These are phyloP conservation scores for Silurus glanis DNA, from an alignment of 2,113 vertebrate species.

Conservation along the genomic window DNA sequence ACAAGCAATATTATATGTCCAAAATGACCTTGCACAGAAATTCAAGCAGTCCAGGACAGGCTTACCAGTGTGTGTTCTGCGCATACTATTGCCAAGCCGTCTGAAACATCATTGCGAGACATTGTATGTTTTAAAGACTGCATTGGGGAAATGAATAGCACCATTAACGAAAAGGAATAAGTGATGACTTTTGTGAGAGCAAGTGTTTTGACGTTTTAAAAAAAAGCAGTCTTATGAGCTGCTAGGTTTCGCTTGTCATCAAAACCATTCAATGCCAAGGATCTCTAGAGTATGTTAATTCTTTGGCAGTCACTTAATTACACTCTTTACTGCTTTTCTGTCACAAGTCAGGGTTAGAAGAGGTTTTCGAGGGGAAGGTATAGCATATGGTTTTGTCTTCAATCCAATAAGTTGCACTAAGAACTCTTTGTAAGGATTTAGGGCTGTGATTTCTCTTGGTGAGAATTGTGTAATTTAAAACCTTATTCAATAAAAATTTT, in stretches of 20 bases:
- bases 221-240: slow-evolving; percentile 36
- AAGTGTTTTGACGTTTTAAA: slow-evolving; percentile 1
- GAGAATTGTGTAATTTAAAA: not conserved
- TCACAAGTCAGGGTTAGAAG: slow-evolving; percentile 52
- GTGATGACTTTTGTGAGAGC: slow-evolving; percentile 4
- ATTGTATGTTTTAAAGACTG: slow-evolving; percentile 8
- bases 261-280: slow-evolving; percentile 63
- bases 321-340: slow-evolving; percentile 61
- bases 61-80: slow-evolving; percentile 13
- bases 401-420: not conserved
- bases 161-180: slow-evolving; percentile 23
- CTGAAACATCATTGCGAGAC: slow-evolving; percentile 14
- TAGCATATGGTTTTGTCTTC: slow-evolving; percentile 22
- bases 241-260: slow-evolving; percentile 66
- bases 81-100: slow-evolving; percentile 8
- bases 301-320: slow-evolving; percentile 64
- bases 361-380: slow-evolving; percentile 22
- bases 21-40: slow-evolving; percentile 49
- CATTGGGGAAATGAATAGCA: slow-evolving; percentile 16
- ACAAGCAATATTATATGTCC: slow-evolving; percentile 51
- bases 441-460: not conserved
- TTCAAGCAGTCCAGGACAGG: slow-evolving; percentile 25
- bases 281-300: slow-evolving; percentile 62
- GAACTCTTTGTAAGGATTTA: not conserved
- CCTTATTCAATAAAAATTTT: not conserved